Evolutionary conservation across 2,113 vertebrate genomes (phyloP).

Genomic region (Scolopax mira): DNA sequence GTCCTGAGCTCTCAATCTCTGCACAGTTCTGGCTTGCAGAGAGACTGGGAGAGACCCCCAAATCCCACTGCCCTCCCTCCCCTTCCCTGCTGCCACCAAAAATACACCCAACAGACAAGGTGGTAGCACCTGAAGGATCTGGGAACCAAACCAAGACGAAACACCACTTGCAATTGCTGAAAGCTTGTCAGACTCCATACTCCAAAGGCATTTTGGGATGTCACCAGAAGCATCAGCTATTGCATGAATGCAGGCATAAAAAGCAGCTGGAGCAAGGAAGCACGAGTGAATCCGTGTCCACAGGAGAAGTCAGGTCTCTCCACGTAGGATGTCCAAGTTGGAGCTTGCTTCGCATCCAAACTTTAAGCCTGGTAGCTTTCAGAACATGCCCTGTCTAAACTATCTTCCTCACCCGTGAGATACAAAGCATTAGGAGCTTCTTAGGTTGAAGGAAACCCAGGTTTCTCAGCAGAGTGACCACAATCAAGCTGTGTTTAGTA

Average conservation of each 20-base stretch:
- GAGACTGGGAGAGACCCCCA: background rate
- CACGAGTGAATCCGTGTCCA: fast-evolving
- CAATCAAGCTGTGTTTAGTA: fast-evolving
- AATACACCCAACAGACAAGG: background rate
- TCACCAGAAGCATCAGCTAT: background rate
- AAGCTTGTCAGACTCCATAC: background rate
- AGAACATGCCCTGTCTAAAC: background rate
- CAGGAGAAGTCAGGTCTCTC: background rate
- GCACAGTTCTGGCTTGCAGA: fast-evolving
- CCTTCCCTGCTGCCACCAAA: background rate
- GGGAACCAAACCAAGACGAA: background rate
- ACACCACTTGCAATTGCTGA: background rate
- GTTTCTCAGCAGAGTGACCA: background rate
- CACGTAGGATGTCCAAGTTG: fast-evolving
- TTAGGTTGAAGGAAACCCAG: background rate
- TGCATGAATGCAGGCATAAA: background rate
- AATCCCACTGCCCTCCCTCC: background rate
- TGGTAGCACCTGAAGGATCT: background rate
- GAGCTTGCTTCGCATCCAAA: background rate
- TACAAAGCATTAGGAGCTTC: background rate
- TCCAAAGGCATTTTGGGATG: background rate
- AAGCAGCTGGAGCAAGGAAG: background rate
- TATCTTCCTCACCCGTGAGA: background rate
- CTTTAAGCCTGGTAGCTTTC: background rate
- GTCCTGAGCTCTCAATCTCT: background rate